These are phyloP conservation scores for Tokudaia tokunoshimensis DNA, from an alignment of 2,797 vertebrate species.

Conservation along the genomic window DNA sequence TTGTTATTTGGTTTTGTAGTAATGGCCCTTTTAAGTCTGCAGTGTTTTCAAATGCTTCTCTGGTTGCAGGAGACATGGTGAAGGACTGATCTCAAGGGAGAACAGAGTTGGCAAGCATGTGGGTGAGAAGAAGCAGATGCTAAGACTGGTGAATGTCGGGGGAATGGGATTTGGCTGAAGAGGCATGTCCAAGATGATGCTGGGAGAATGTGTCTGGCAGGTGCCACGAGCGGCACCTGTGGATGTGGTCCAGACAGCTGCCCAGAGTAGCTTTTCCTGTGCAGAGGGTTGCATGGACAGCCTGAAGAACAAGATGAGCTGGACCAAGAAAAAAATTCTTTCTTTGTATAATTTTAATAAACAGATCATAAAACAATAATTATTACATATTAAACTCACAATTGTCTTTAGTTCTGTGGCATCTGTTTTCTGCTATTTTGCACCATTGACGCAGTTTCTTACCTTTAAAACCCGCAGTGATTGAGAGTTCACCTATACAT, in stretches of 20 bases:
- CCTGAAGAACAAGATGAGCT: not conserved
- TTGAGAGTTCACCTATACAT: not conserved
- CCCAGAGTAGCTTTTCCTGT: not conserved
- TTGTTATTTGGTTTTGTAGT: not conserved
- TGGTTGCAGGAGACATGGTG: not conserved
- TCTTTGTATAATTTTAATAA: not conserved
- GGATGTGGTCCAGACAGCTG: too few relatives aligned
- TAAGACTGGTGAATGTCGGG: too few relatives aligned
- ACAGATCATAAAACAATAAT: not conserved
- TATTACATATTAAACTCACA: not conserved
- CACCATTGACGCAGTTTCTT: not conserved
- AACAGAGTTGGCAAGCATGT: not conserved
- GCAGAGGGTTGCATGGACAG: too few relatives aligned
- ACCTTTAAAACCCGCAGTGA: not conserved
- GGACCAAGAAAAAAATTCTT: not conserved
- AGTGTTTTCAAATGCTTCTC: not conserved
- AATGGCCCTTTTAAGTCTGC: not conserved
- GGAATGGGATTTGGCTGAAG: not conserved
- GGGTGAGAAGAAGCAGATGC: not conserved
- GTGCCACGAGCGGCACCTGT: not conserved
- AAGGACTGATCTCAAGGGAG: not conserved
- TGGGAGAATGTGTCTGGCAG: not conserved
- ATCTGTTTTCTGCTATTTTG: not conserved
- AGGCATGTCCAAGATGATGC: not conserved
- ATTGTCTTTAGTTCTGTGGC: not conserved